Conservation (phyloP, 2,797 vertebrate species). For the Sebastolobus altivelis region DNA sequence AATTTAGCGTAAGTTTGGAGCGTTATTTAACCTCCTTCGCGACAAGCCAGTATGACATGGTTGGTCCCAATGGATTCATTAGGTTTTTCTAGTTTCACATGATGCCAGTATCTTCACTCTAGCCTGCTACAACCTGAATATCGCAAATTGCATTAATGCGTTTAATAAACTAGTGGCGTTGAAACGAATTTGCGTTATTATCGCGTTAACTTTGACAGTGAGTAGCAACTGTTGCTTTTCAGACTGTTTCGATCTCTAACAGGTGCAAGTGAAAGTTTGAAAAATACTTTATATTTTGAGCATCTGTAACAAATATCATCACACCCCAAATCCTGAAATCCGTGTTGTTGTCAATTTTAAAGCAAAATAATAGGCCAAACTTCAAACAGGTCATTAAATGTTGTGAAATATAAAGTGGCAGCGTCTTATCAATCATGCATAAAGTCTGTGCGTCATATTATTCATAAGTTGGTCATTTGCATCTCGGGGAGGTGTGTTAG, state of each 20-base stretch:
- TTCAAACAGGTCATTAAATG: not conserved
- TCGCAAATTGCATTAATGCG: too few relatives aligned
- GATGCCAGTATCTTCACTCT: too few relatives aligned
- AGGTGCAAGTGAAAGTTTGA: not conserved
- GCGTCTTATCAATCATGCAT: slow-evolving; percentile 46
- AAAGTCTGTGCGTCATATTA: slow-evolving; percentile 63
- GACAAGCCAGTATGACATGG: too few relatives aligned
- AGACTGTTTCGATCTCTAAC: not conserved
- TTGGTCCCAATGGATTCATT: too few relatives aligned
- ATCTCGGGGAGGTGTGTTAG: slow-evolving; percentile 70
- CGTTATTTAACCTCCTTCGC: rapidly evolving
- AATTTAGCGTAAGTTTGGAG: too few relatives aligned
- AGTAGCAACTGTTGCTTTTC: not conserved
- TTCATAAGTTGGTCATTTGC: slow-evolving; percentile 77
- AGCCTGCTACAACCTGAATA: too few relatives aligned
- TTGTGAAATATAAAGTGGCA: not conserved
- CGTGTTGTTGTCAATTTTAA: not conserved
- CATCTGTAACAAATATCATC: not conserved
- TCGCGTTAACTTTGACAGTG: too few relatives aligned
- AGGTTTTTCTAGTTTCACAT: too few relatives aligned
- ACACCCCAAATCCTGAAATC: not conserved
- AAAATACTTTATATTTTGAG: not conserved
- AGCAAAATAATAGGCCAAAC: not conserved
- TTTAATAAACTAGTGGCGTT: too few relatives aligned
- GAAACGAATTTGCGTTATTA: too few relatives aligned